phyloP scores from a whole-genome alignment of 2,888 invertebrate species.

The Pasiphila rectangulata region DNA sequence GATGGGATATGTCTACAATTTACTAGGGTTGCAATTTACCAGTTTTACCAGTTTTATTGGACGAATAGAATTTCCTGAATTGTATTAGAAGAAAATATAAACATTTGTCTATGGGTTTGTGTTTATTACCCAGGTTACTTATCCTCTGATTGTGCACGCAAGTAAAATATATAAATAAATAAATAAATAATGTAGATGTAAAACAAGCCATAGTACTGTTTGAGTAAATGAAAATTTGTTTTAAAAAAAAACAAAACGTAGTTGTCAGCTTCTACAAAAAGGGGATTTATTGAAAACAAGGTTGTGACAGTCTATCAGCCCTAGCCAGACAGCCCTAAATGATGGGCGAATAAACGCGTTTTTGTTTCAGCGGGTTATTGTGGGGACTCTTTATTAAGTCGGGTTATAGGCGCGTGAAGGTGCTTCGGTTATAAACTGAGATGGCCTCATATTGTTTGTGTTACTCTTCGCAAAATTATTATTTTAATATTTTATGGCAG shows the following conservation, averaged over 20 bases:
- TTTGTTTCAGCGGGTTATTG: constrained; percentile 32
- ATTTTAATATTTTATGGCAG: constrained; percentile 4
- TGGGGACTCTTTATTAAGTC: constrained; percentile 34
- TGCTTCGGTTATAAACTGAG: constrained; percentile 29
- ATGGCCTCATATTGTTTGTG: constrained; percentile 26
- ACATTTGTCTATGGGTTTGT: too few species aligned
- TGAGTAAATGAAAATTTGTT: too few species aligned
- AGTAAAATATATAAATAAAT: too few species aligned
- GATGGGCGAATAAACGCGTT: constrained; percentile 33
- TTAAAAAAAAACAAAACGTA: too few species aligned
- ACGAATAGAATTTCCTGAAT: too few species aligned
- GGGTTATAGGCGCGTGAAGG: constrained; percentile 32
- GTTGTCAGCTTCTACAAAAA: background rate
- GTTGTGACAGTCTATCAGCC: background rate
- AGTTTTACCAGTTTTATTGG: too few species aligned
- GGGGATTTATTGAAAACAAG: background rate
- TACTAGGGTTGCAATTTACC: constrained; percentile 13
- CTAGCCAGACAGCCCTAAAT: constrained; percentile 14
- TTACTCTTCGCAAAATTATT: constrained; percentile 17
- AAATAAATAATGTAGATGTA: too few species aligned
- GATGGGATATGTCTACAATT: constrained; percentile 26
- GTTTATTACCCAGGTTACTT: too few species aligned
- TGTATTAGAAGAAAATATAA: background rate
- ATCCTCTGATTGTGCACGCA: too few species aligned
- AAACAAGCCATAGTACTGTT: too few species aligned